Evolutionary conservation across 1,140 invertebrate genomes (phyloP).

Genomic region (Ips typographus): DNA sequence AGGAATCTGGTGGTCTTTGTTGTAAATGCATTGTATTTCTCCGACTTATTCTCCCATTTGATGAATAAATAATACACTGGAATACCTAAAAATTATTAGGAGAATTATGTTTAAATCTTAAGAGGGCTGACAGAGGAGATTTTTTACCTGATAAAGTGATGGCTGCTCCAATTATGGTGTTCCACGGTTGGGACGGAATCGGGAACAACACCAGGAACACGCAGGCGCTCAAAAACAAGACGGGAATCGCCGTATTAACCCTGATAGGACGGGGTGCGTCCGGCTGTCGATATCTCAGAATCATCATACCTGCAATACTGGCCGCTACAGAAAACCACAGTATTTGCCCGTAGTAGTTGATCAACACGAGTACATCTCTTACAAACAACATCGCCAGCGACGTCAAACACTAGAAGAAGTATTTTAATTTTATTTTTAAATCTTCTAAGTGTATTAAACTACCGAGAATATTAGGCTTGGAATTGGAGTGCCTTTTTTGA

Average conservation of each 20-base stretch:
- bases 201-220: constrained; percentile 81
- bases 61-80: constrained; percentile 90
- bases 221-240: constrained; percentile 81
- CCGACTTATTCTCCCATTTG: constrained; percentile 76
- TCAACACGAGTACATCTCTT: constrained; percentile 70
- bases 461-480: constrained; percentile 79
- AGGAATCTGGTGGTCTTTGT: constrained; percentile 53
- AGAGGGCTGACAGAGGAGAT: too few relatives aligned
- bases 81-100: constrained; percentile 62
- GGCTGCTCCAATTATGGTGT: constrained; percentile 78
- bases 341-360: constrained; percentile 79
- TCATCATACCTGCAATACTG: constrained; percentile 76
- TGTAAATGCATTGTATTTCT: constrained; percentile 51
- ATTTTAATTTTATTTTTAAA: constrained; percentile 5
- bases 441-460: constrained; percentile 46
- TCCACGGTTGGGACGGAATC: constrained; percentile 71
- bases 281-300: constrained; percentile 71
- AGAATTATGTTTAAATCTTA: neutral
- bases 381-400: constrained; percentile 72
- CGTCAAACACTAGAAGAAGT: constrained; percentile 65
- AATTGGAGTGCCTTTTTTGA: constrained; percentile 74
- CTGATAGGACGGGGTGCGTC: constrained; percentile 78
- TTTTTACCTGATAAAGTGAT: constrained; percentile 70
- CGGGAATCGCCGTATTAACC: constrained; percentile 76
- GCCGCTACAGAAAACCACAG: constrained; percentile 77